Conservation (phyloP, 2,113 vertebrate genomes). For the Ursus arctos region DNA sequence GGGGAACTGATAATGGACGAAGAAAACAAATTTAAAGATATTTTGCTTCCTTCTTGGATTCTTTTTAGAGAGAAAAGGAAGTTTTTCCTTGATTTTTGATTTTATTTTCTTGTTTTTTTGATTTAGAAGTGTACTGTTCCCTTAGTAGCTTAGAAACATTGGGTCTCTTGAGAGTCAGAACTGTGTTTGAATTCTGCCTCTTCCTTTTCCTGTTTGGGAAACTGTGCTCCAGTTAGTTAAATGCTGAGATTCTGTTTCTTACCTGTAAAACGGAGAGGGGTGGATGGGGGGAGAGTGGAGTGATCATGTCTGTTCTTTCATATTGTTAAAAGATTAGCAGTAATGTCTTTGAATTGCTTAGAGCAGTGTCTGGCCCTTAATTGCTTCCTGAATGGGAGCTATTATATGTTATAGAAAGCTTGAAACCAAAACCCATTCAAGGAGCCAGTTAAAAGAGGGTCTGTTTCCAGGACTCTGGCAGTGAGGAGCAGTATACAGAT, state of each 20-base stretch:
- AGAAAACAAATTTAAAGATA: conserved; percentile 21
- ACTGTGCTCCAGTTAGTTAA: not conserved
- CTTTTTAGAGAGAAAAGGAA: conserved; percentile 26
- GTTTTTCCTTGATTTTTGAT: not conserved
- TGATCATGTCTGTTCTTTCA: not conserved
- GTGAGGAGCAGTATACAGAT: not conserved
- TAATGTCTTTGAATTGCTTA: conserved; percentile 12
- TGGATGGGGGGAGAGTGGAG: not conserved
- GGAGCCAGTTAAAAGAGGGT: not conserved
- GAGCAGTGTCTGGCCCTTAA: not conserved
- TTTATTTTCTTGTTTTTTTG: not conserved
- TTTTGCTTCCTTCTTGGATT: not conserved
- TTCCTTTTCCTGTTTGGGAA: not conserved
- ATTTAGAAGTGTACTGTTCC: not conserved
- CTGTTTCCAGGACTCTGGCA: not conserved
- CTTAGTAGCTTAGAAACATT: not conserved
- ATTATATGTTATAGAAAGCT: conserved; percentile 23
- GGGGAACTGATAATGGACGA: not conserved
- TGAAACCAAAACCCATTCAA: conserved; percentile 34
- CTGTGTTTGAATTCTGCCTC: not conserved
- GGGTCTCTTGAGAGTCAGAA: not conserved
- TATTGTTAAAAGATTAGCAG: conserved; percentile 11
- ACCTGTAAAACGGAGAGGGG: not conserved
- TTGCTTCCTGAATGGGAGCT: conserved; percentile 14
- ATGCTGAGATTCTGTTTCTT: conserved; percentile 2